phyloP scores from a whole-genome alignment of 1,140 invertebrate genomes.

The Thalassaphorura encarpata region DNA sequence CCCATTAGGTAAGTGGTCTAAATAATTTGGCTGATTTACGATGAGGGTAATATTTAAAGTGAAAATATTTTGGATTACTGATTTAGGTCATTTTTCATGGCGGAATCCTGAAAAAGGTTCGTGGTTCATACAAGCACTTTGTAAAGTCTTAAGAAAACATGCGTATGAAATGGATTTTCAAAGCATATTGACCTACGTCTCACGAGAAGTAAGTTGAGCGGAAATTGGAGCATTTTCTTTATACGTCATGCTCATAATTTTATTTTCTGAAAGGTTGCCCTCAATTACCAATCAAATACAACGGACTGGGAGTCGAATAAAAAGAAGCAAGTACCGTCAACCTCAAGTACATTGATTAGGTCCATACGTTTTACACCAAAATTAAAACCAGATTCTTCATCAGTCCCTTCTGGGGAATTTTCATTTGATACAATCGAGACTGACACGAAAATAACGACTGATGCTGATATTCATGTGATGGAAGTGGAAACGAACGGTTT shows the following conservation, averaged over 20 bases:
- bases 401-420: no score
- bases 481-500: no score
- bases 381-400: no score
- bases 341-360: conserved; percentile 55
- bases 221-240: background rate
- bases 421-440: no score
- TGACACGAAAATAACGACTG: no score
- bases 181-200: conserved; percentile 53
- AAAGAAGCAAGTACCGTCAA: conserved; percentile 59
- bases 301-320: conserved; percentile 42
- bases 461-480: no score
- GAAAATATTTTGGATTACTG: conserved; percentile 25
- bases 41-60: background rate
- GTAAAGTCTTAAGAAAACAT: conserved; percentile 44
- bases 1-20: conserved; percentile 57
- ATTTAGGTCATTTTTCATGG: conserved; percentile 56
- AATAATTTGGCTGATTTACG: conserved; percentile 3
- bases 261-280: conserved; percentile 42
- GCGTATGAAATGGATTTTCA: conserved; percentile 46
- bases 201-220: conserved; percentile 37
- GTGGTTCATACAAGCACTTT: conserved; percentile 61
- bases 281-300: conserved; percentile 47
- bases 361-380: no score
- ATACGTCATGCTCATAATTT: no score
- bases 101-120: conserved; percentile 52